Conservation (phyloP, 2,113 vertebrate species). For the Pontoporia blainvillei region DNA sequence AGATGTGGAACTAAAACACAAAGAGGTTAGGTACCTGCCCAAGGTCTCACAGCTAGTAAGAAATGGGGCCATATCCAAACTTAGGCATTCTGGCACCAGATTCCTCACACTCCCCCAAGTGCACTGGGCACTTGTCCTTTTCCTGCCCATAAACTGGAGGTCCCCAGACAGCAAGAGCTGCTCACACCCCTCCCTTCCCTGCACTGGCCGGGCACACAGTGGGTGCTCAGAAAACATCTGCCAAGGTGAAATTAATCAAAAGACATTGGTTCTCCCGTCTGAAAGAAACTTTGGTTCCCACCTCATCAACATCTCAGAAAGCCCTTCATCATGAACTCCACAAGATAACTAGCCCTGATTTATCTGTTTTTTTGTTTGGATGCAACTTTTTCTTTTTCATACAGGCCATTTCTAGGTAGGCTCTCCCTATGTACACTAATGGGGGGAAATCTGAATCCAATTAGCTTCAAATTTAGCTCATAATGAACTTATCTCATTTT, state of each 20-base stretch:
- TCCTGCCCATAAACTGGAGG: neutral
- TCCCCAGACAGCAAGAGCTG: neutral
- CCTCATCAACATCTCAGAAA: neutral
- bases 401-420: conserved; percentile 65
- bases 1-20: neutral
- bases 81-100: neutral
- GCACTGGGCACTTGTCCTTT: neutral
- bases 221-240: neutral
- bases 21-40: neutral
- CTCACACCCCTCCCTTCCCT: neutral
- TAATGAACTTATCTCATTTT: conserved; percentile 87
- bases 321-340: neutral
- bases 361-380: conserved; percentile 8
- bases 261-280: neutral
- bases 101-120: no score
- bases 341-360: neutral
- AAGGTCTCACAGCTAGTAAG: neutral
- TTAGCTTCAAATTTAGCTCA: conserved; percentile 86
- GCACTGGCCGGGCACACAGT: neutral
- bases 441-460: conserved; percentile 81
- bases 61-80: neutral
- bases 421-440: conserved; percentile 71
- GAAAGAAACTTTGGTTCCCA: neutral
- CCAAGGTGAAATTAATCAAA: neutral
- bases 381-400: conserved; percentile 30